These are phyloP conservation scores for Artibeus lituratus DNA, from an alignment of 2,797 vertebrate species.

Conservation along the genomic window DNA sequence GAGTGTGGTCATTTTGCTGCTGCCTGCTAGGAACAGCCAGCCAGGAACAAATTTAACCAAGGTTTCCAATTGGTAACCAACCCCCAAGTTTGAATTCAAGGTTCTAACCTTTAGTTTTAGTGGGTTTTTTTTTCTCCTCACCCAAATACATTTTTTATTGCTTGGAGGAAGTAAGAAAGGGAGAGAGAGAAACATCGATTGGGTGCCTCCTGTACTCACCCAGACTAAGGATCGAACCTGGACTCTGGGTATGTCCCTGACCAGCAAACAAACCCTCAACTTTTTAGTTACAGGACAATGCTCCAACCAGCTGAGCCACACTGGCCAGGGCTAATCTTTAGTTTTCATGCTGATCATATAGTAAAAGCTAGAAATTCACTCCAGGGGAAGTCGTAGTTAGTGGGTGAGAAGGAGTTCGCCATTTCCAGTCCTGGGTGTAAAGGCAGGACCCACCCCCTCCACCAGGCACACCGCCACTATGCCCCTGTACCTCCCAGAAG, in stretches of 20 bases:
- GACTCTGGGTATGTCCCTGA: neutral
- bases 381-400: no score
- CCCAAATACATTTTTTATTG: neutral
- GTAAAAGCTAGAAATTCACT: neutral
- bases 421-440: neutral
- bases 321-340: constrained; percentile 52
- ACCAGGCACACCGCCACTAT: neutral
- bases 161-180: neutral
- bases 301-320: neutral
- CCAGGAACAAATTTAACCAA: constrained; percentile 50
- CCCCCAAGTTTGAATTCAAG: constrained; percentile 34
- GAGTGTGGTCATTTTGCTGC: neutral
- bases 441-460: neutral
- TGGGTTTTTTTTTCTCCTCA: neutral
- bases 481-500: neutral
- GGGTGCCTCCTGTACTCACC: neutral
- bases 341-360: constrained; percentile 16
- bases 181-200: neutral
- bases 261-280: neutral
- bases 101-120: constrained; percentile 57
- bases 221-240: neutral
- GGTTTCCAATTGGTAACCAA: constrained; percentile 58
- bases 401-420: neutral
- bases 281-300: neutral
- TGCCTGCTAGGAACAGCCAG: neutral